Percentiles rank a stretch among this genome's conserved stretches.
Conservation (phyloP, 2,888 invertebrate species). For the Pseudococcus jackbeardsleyi region DNA sequence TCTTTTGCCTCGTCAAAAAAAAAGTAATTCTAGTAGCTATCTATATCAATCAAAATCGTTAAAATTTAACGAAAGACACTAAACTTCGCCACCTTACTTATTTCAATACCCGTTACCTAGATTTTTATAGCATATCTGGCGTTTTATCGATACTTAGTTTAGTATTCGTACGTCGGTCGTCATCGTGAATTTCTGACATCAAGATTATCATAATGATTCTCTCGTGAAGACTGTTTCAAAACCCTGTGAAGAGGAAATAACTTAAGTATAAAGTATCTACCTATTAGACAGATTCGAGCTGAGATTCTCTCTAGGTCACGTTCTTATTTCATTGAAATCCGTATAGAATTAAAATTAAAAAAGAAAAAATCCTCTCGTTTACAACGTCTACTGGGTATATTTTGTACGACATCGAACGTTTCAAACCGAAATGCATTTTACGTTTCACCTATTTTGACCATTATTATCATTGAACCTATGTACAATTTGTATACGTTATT, state of each 20-base stretch:
- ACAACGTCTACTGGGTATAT: not conserved
- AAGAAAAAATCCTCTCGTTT: not conserved
- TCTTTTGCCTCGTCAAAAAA: not conserved
- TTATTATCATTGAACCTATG: not conserved
- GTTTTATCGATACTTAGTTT: too few relatives aligned
- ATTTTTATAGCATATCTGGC: too few relatives aligned
- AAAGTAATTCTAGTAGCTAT: not conserved
- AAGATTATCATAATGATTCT: too few relatives aligned
- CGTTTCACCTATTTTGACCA: slow-evolving; percentile 27
- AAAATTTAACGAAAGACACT: not conserved
- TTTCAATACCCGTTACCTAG: too few relatives aligned
- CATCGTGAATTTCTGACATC: too few relatives aligned
- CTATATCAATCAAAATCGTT: not conserved
- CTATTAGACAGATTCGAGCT: not conserved
- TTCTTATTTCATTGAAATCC: not conserved
- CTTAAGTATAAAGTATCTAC: not conserved
- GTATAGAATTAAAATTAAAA: not conserved
- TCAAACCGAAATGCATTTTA: slow-evolving; percentile 23
- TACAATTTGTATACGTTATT: slow-evolving; percentile 9
- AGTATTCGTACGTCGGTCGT: too few relatives aligned
- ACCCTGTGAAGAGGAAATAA: not conserved
- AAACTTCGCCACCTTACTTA: too few relatives aligned
- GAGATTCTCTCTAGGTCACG: not conserved
- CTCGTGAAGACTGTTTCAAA: not conserved
- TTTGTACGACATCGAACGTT: not conserved